Conservation (phyloP, 2,113 vertebrate genomes). For the Columba janthina region DNA sequence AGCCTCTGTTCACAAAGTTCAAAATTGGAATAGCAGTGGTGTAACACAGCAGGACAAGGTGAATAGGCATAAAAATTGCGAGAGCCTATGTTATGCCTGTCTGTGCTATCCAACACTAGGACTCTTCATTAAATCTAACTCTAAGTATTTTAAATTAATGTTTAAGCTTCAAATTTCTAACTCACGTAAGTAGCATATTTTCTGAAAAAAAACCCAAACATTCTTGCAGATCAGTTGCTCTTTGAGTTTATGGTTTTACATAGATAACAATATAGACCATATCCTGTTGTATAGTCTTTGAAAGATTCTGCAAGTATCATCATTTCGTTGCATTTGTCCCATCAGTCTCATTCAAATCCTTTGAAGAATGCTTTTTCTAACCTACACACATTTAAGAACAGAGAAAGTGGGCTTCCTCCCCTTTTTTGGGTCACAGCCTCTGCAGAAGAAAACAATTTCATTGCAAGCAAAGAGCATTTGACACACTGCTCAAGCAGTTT, state of each 20-base stretch:
- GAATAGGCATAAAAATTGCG: not conserved
- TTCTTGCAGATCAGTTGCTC: not conserved
- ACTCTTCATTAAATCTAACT: not conserved
- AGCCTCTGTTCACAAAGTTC: not conserved
- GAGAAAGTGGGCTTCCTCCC: slow-evolving; percentile 5
- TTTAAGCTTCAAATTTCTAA: not conserved
- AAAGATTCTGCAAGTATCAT: not conserved
- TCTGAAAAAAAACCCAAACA: slow-evolving; percentile 7
- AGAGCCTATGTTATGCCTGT: not conserved
- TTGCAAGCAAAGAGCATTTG: not conserved
- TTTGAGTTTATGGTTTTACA: not conserved
- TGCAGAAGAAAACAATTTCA: not conserved
- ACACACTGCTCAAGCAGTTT: not conserved
- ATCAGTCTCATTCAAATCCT: not conserved
- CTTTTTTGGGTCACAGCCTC: not conserved
- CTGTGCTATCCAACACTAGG: not conserved
- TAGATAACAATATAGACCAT: slow-evolving; percentile 16
- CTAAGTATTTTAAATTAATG: not conserved
- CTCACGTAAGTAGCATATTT: not conserved
- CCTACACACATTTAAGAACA: slow-evolving; percentile 5
- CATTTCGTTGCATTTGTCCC: not conserved
- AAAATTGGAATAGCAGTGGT: not conserved
- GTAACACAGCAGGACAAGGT: not conserved
- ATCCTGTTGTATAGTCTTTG: slow-evolving; percentile 52
- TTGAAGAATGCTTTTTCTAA: slow-evolving; percentile 34